phyloP scores from a whole-genome alignment of 1,140 invertebrate genomes.

The Bathynomus jamesi region DNA sequence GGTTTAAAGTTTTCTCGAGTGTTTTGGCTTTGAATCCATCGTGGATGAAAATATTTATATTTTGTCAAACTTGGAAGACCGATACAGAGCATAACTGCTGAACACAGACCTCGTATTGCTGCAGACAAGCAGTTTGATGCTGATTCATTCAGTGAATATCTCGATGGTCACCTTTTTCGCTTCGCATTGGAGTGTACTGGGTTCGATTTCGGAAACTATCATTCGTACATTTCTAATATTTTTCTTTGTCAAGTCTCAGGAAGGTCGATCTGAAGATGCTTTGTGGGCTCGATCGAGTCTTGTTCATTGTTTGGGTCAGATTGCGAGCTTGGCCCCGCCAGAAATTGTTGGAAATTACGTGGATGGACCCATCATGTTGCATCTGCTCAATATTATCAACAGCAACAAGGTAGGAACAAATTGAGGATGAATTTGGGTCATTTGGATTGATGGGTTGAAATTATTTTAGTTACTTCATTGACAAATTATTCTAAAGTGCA shows the following conservation, averaged over 20 bases:
- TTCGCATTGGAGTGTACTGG: not conserved
- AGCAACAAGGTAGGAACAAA: conserved; percentile 28
- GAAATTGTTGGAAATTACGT: conserved; percentile 13
- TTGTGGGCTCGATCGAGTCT: conserved; percentile 21
- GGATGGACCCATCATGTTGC: conserved; percentile 35
- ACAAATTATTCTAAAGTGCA: no score
- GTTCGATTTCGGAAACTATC: not conserved
- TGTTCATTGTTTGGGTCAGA: conserved; percentile 30
- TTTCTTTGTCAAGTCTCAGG: conserved; percentile 9
- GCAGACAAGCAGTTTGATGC: no score
- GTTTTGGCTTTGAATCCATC: no score
- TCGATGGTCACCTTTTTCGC: not conserved
- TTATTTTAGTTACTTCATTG: no score
- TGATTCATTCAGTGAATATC: no score
- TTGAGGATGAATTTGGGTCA: no score
- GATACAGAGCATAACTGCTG: no score
- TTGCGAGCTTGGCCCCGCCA: conserved; percentile 22
- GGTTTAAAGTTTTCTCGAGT: no score
- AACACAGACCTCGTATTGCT: no score
- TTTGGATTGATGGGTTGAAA: conserved; percentile 11
- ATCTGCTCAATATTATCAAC: conserved; percentile 36
- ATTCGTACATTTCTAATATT: not conserved
- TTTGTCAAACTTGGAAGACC: no score
- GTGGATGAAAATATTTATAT: no score
- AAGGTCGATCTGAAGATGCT: conserved; percentile 17